Conservation (phyloP, 2,888 invertebrate genomes). For the Ferrisia virgata region DNA sequence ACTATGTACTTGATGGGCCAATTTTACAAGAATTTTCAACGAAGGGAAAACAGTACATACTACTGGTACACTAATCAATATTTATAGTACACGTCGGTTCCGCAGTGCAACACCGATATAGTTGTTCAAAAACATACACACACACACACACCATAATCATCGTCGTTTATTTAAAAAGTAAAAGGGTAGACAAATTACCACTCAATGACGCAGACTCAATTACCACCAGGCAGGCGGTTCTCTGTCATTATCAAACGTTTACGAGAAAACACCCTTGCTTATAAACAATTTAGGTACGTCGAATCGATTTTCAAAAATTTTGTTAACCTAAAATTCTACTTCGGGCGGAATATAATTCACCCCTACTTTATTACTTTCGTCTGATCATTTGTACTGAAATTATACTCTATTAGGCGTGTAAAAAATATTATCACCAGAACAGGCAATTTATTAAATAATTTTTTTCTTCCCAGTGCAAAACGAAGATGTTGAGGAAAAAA, state of each 20-base stretch:
- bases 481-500: neutral
- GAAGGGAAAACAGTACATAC: no score
- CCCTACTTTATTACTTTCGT: neutral
- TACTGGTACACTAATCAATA: neutral
- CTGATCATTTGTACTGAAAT: no score
- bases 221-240: neutral
- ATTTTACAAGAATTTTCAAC: no score
- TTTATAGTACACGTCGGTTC: neutral
- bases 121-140: neutral
- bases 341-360: neutral
- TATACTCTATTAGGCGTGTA: no score
- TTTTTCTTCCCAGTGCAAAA: neutral
- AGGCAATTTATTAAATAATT: no score
- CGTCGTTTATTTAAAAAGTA: neutral
- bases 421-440: no score
- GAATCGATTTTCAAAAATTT: neutral
- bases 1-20: no score
- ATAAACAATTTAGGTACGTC: neutral
- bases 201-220: neutral
- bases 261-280: neutral
- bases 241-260: neutral
- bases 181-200: slow-evolving; percentile 1
- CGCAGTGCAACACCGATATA: neutral
- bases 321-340: neutral
- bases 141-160: no score